Evolutionary conservation across 1,140 invertebrate genomes (phyloP).

Genomic region (Ceratosolen fusciceps): DNA sequence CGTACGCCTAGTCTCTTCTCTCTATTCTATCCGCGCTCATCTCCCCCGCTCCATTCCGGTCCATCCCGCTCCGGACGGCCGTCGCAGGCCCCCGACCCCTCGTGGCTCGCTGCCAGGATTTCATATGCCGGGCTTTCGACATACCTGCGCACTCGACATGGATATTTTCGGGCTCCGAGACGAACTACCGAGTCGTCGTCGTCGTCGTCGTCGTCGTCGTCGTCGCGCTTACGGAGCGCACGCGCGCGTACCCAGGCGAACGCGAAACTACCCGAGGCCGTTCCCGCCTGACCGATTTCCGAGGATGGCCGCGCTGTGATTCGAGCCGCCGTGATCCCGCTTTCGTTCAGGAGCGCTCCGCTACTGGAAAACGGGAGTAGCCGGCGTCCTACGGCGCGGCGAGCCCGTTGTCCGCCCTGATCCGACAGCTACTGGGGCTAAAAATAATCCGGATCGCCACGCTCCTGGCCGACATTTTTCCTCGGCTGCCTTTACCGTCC

Average conservation of each 20-base stretch:
- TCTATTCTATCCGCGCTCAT: conserved; percentile 44
- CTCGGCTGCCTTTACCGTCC: no score
- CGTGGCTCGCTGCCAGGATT: conserved; percentile 57
- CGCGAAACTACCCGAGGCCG: neutral
- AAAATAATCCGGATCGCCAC: no score
- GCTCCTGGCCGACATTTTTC: no score
- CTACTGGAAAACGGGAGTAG: no score
- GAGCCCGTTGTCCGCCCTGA: no score
- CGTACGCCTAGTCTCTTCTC: conserved; percentile 47
- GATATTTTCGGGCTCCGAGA: conserved; percentile 70
- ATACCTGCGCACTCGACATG: conserved; percentile 64
- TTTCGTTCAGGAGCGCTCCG: no score
- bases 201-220: no score
- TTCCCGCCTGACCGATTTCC: conserved; percentile 26
- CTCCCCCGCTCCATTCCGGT: conserved; percentile 43
- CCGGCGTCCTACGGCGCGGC: no score
- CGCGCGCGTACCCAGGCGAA: neutral
- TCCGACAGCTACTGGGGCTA: no score
- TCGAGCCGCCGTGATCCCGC: neutral
- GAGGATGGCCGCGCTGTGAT: neutral
- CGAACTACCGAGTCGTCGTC: conserved; percentile 36
- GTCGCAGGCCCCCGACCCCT: neutral
- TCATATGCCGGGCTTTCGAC: conserved; percentile 62
- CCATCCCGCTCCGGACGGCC: conserved; percentile 1
- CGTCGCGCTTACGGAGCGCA: neutral